Evolutionary conservation across 1,140 invertebrate species (phyloP), one percentile per base, ranked within the genome.

Genomic region (Trichogramma pretiosum): DNA sequence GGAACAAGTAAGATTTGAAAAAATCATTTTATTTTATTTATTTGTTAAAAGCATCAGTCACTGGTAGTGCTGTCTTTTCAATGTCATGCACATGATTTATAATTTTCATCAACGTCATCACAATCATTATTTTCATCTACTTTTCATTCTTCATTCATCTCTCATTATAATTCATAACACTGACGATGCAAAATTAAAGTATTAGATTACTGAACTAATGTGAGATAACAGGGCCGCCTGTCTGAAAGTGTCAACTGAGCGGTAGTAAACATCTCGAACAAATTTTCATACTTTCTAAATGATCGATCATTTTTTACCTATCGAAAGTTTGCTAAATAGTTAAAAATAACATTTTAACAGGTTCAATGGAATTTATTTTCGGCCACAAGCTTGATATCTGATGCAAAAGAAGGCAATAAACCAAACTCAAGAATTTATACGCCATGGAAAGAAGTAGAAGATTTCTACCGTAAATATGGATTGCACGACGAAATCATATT

Each of bases 351-450:
- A 7, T 33, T 17, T 50, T 26, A 48, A 39, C 22, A 87, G 85
- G 87, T 90, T 33, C 84, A 87, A 67, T 88, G 84, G 81, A 90
- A 90, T 67, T 69, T 91, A 22, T 84, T 90, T 48, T 83, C 82
- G 22, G 76, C 82, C 0, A 81, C 77, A 3, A 78, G 74, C 56
- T 63, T 80, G 52, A 69, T 77, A 17, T 62, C 65, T 3, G 75
- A 79, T 54, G 63, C 63, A 44, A 76, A 78, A 55, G 77, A 77
- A 39, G 73, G 68, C 13, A 72, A 71, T 33, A 74, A 77, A 55
- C 73, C 74, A 45, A 70, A 74, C 32, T 74, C 76, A 2, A 70
- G 83, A 54, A 80, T 84, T 53, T 89, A 81, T 63, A 84, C 83
- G 54, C 74, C 82, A 3, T 89, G 87, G 70, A 80, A 83, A 51